Conservation (phyloP, 1,140 invertebrate species). For the Euschistus heros region DNA sequence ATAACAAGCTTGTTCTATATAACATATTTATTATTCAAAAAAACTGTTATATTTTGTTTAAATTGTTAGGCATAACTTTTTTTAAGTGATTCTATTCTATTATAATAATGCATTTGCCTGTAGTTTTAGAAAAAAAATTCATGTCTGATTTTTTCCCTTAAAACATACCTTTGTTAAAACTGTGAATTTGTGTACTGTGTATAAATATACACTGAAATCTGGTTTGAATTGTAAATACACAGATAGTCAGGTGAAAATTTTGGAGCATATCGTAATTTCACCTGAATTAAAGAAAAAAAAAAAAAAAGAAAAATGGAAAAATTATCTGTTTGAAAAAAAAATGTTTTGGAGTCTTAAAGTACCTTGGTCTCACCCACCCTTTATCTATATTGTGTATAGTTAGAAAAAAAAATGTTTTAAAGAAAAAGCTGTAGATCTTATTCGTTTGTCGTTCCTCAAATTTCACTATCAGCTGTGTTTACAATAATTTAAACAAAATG, state of each 20-base stretch:
- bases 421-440: conserved; percentile 10
- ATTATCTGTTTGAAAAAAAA: neutral
- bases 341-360: conserved; percentile 3
- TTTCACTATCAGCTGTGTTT: conserved; percentile 9
- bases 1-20: too few species aligned
- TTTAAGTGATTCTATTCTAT: too few species aligned
- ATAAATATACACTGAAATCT: neutral
- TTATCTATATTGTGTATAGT: conserved; percentile 13
- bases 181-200: conserved; percentile 2
- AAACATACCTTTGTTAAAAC: neutral
- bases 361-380: conserved; percentile 12
- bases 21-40: too few species aligned
- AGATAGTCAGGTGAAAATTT: neutral
- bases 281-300: neutral
- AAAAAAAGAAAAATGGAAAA: neutral
- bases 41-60: too few species aligned
- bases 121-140: too few species aligned
- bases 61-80: too few species aligned
- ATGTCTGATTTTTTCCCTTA: conserved; percentile 5
- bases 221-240: conserved; percentile 14
- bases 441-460: neutral
- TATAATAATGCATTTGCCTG: too few species aligned
- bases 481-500: neutral
- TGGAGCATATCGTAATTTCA: neutral
- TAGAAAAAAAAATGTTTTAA: conserved; percentile 3